Evolutionary conservation across 2,888 invertebrate genomes (phyloP).

Genomic region (Agriopis leucophaearia): DNA sequence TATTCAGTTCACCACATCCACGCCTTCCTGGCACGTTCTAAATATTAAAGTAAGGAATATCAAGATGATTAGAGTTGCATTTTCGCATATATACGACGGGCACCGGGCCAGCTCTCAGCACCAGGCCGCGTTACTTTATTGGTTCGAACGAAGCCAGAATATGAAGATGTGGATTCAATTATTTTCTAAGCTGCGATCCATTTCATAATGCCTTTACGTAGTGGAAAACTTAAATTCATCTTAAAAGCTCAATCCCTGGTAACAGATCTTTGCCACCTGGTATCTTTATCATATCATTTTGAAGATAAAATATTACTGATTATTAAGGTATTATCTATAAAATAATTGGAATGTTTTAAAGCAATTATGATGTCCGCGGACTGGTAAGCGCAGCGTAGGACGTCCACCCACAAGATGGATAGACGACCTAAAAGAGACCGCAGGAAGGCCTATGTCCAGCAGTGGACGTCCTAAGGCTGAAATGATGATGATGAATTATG

Average conservation of each 20-base stretch:
- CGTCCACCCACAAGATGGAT: too few species aligned
- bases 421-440: too few species aligned
- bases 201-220: background rate
- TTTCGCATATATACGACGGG: slow-evolving; percentile 40
- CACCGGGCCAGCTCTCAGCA: slow-evolving; percentile 38
- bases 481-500: too few species aligned
- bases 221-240: background rate
- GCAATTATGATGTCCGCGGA: too few species aligned
- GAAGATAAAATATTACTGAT: too few species aligned
- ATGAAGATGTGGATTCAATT: slow-evolving; percentile 30
- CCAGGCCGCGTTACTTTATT: slow-evolving; percentile 37
- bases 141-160: slow-evolving; percentile 31
- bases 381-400: too few species aligned
- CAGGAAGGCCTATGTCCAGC: too few species aligned
- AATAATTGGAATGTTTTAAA: too few species aligned
- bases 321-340: too few species aligned
- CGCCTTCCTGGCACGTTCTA: slow-evolving; percentile 23
- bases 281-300: too few species aligned
- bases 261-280: too few species aligned
- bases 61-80: slow-evolving; percentile 38
- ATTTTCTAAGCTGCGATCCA: slow-evolving; percentile 12
- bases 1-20: slow-evolving; percentile 35
- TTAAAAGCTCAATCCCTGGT: background rate
- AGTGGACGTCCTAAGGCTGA: too few species aligned
- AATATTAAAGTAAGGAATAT: slow-evolving; percentile 40